Evolutionary conservation across 1,140 invertebrate genomes (phyloP).

Genomic region (Caenorhabditis latens): DNA sequence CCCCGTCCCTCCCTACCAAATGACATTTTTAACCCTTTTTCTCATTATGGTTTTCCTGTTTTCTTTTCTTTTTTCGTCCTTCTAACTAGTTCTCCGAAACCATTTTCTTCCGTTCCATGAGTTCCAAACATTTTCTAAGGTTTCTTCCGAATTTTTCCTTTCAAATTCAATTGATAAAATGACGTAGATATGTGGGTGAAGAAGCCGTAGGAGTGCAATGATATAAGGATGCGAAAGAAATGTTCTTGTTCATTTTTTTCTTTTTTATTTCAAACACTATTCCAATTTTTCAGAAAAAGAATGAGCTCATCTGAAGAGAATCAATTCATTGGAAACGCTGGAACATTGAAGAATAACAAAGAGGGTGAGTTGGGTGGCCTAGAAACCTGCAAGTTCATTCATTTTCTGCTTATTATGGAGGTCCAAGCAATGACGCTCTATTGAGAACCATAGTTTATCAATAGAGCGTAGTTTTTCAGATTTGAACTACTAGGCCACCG

Average conservation of each 20-base stretch:
- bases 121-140: neutral
- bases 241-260: neutral
- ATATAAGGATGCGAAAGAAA: neutral
- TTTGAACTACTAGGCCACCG: too few relatives aligned
- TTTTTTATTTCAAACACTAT: neutral
- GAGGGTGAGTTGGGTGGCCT: neutral
- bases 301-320: conserved; percentile 28
- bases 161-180: neutral
- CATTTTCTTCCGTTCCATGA: neutral
- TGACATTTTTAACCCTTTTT: neutral
- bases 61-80: neutral
- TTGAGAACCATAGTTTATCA: too few relatives aligned
- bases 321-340: conserved; percentile 44
- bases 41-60: neutral
- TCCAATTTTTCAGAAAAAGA: neutral
- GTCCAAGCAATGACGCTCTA: too few relatives aligned
- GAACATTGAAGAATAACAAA: conserved; percentile 28
- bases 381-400: too few relatives aligned
- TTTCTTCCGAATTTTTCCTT: neutral
- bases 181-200: conserved; percentile 5
- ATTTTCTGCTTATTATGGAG: too few relatives aligned
- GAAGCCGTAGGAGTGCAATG: conserved; percentile 3
- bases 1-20: neutral
- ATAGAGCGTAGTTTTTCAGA: too few relatives aligned
- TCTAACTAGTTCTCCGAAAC: neutral